A percentile compares a stretch with the other conserved stretches of the same genome.
phyloP scores from a whole-genome alignment of 2,888 invertebrate genomes.

The Caenorhabditis sp. region DNA sequence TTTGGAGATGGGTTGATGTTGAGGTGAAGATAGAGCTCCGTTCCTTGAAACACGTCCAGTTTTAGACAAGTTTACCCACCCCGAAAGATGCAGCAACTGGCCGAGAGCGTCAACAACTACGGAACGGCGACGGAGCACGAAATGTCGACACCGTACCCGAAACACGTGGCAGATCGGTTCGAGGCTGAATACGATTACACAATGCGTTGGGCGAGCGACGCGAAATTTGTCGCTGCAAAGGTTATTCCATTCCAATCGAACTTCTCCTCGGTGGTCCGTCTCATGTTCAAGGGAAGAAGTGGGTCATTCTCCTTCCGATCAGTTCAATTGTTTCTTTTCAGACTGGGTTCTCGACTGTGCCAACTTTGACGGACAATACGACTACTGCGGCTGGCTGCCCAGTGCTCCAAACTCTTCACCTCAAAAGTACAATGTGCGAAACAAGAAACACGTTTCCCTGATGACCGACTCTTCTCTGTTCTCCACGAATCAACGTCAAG shows the following conservation, averaged over 20 bases:
- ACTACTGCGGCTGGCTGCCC: constrained; percentile 63
- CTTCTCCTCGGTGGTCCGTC: constrained; percentile 53
- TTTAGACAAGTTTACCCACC: neutral
- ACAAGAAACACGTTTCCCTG: constrained; percentile 14
- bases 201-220: constrained; percentile 57
- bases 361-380: constrained; percentile 51
- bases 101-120: constrained; percentile 40
- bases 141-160: constrained; percentile 34
- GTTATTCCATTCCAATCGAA: constrained; percentile 62
- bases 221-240: constrained; percentile 34
- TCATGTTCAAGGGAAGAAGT: constrained; percentile 60
- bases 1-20: constrained; percentile 36
- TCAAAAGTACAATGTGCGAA: neutral
- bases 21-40: neutral
- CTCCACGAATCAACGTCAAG: neutral
- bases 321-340: constrained; percentile 7
- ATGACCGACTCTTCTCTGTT: constrained; percentile 48
- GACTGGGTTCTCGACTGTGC: constrained; percentile 61
- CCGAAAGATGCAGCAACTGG: neutral
- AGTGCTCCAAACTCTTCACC: constrained; percentile 11
- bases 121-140: constrained; percentile 53
- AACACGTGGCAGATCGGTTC: constrained; percentile 44
- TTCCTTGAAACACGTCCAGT: neutral
- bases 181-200: constrained; percentile 61
- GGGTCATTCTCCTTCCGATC: neutral